Evolutionary conservation across 1,140 invertebrate species (phyloP).

Genomic region (Coelopa frigida): DNA sequence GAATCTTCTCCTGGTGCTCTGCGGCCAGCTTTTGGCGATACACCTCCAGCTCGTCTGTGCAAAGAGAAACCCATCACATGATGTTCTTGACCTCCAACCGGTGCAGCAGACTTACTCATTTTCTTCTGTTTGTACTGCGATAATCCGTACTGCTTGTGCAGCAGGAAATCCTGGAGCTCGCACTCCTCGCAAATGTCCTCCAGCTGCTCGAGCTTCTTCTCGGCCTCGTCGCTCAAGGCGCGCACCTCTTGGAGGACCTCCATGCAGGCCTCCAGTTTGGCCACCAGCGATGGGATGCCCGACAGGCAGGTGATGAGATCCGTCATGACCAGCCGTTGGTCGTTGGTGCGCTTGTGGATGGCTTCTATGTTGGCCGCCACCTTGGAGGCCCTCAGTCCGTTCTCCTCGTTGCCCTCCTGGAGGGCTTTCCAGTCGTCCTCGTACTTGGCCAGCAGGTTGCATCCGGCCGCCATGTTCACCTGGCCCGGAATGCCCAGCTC

Average conservation of each 20-base stretch:
- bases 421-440: conserved; percentile 54
- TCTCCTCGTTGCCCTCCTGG: conserved; percentile 55
- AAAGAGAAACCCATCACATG: background rate
- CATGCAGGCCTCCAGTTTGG: conserved; percentile 48
- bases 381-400: conserved; percentile 53
- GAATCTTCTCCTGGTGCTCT: conserved; percentile 54
- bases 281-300: conserved; percentile 54
- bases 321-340: conserved; percentile 49
- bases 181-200: conserved; percentile 61
- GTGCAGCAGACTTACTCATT: conserved; percentile 19
- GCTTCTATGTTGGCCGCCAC: conserved; percentile 51
- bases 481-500: conserved; percentile 23
- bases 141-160: conserved; percentile 58
- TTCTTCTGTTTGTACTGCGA: conserved; percentile 61
- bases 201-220: conserved; percentile 54
- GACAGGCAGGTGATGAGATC: conserved; percentile 51
- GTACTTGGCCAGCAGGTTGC: conserved; percentile 34
- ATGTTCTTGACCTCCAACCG: background rate
- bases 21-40: conserved; percentile 51
- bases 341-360: conserved; percentile 50
- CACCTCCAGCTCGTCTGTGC: conserved; percentile 27
- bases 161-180: conserved; percentile 55
- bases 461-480: conserved; percentile 33
- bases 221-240: conserved; percentile 55
- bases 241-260: conserved; percentile 53